Evolutionary conservation across 2,888 invertebrate genomes (phyloP).

Genomic region (Eueremaeus valkanovi): DNA sequence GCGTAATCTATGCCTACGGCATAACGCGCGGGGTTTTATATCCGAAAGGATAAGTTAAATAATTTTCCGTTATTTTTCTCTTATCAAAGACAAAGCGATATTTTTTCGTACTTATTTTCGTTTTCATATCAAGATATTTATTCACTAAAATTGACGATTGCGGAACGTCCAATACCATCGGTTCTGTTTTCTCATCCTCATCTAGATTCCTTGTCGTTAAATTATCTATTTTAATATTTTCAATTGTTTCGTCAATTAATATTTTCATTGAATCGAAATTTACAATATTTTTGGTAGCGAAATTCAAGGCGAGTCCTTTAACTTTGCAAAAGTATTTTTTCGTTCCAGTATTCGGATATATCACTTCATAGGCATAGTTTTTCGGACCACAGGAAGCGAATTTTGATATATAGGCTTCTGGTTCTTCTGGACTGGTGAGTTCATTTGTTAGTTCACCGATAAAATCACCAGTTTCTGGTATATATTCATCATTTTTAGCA

Average conservation of each 20-base stretch:
- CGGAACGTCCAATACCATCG: neutral
- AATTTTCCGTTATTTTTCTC: neutral
- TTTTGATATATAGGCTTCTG: constrained; percentile 48
- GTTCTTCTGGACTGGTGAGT: constrained; percentile 46
- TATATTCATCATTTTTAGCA: constrained; percentile 29
- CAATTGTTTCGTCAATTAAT: constrained; percentile 23
- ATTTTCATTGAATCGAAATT: constrained; percentile 46
- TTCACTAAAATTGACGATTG: neutral
- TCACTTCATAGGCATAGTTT: constrained; percentile 50
- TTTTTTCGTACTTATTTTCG: neutral
- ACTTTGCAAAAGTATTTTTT: constrained; percentile 46
- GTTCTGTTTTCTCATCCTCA: neutral
- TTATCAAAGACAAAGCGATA: neutral
- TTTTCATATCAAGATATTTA: neutral
- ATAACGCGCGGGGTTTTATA: too few species aligned
- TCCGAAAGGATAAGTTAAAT: neutral
- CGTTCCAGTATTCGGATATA: neutral
- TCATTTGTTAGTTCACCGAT: constrained; percentile 52
- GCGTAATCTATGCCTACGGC: too few species aligned
- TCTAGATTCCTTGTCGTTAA: neutral
- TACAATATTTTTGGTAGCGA: constrained; percentile 41
- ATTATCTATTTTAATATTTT: neutral
- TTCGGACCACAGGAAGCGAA: constrained; percentile 52
- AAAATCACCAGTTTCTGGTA: constrained; percentile 49
- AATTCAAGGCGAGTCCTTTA: constrained; percentile 48